A percentile compares a stretch with the other conserved stretches of the same genome.
Conservation (phyloP, 1,140 invertebrate species). For the Cotesia typhae region DNA sequence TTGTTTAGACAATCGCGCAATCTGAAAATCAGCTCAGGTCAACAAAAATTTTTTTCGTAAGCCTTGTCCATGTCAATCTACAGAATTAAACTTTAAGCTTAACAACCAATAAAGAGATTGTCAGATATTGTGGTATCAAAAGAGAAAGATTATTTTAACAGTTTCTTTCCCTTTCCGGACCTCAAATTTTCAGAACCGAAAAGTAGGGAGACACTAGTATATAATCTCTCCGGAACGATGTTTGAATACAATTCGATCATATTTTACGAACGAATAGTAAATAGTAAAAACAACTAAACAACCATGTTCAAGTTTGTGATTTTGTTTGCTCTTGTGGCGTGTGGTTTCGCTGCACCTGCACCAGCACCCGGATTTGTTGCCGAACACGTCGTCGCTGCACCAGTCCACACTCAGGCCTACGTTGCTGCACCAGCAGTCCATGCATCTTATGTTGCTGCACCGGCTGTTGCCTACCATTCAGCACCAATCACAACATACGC, state of each 20-base stretch:
- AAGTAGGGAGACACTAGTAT: slow-evolving; percentile 37
- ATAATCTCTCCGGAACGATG: slow-evolving; percentile 20
- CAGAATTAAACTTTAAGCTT: background rate
- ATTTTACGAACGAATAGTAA: slow-evolving; percentile 20
- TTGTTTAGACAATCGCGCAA: slow-evolving; percentile 13
- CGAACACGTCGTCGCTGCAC: slow-evolving; percentile 3
- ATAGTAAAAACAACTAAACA: slow-evolving; percentile 24
- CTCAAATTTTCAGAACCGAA: slow-evolving; percentile 43
- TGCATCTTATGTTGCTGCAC: too few relatives aligned
- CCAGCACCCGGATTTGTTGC: slow-evolving; percentile 37
- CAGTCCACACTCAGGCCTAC: too few relatives aligned
- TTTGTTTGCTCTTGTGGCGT: slow-evolving; percentile 55
- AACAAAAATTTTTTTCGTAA: slow-evolving; percentile 7
- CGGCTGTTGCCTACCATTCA: too few relatives aligned
- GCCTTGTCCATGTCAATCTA: slow-evolving; percentile 15
- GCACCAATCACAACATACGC: too few relatives aligned
- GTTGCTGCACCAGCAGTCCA: too few relatives aligned
- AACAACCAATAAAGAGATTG: slow-evolving; percentile 20
- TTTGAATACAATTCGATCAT: slow-evolving; percentile 35
- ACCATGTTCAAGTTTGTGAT: slow-evolving; percentile 41
- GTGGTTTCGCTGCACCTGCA: slow-evolving; percentile 38
- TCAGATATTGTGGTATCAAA: slow-evolving; percentile 18
- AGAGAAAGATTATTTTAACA: slow-evolving; percentile 31
- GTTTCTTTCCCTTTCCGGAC: slow-evolving; percentile 36
- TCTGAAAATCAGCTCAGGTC: slow-evolving; percentile 13